Evolutionary conservation across 2,113 vertebrate genomes (phyloP).

Genomic region (Anguilla rostrata): DNA sequence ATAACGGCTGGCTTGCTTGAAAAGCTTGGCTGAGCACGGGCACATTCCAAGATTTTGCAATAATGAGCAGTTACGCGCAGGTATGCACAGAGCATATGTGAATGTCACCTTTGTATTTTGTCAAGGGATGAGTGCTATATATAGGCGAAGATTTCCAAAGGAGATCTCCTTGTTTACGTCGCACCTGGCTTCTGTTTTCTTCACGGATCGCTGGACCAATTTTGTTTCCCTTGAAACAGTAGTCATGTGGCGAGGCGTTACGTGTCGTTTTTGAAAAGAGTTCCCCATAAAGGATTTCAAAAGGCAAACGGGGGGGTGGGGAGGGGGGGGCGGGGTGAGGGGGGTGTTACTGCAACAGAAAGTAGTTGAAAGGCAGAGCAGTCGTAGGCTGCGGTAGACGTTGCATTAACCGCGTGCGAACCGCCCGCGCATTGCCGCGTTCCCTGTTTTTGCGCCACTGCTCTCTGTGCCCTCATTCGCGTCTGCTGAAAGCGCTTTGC

Average conservation of each 20-base stretch:
- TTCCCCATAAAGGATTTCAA: constrained; percentile 7
- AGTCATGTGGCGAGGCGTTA: constrained; percentile 15
- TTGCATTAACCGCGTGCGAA: background rate
- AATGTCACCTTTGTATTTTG: background rate
- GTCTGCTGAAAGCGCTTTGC: no score
- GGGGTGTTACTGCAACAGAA: background rate
- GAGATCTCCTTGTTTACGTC: constrained; percentile 5
- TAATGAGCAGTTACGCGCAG: background rate
- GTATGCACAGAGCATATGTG: background rate
- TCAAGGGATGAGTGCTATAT: background rate
- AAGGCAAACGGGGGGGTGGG: background rate
- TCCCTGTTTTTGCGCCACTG: no score
- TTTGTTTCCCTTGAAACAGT: constrained; percentile 15
- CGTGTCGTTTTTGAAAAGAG: constrained; percentile 17
- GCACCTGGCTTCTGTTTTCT: constrained; percentile 18
- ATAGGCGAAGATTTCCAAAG: background rate
- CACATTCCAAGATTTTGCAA: background rate
- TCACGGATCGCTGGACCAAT: background rate
- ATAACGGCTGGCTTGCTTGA: background rate
- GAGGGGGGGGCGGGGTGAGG: no score
- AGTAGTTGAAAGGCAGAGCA: background rate
- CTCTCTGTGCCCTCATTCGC: background rate
- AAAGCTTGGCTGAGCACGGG: constrained; percentile 18
- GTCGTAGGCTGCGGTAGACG: background rate
- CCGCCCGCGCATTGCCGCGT: background rate